phyloP scores from a whole-genome alignment of 2,797 vertebrate species.

The Leucoraja ocellata region DNA sequence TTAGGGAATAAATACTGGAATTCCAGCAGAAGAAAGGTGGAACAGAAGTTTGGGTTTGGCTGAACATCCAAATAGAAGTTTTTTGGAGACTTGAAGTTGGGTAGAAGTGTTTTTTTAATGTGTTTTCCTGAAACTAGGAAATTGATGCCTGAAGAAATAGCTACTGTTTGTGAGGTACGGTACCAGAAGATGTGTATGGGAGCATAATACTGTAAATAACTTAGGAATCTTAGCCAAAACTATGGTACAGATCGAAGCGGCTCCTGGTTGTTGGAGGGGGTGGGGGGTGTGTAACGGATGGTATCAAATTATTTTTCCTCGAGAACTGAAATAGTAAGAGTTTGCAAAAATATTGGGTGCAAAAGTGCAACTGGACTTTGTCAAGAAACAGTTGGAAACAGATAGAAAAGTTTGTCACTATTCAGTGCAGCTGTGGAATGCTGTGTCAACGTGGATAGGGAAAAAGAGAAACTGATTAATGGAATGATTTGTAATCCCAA shows the following conservation, averaged over 20 bases:
- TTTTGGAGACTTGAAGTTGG: not conserved
- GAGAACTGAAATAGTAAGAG: not conserved
- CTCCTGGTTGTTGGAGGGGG: not conserved
- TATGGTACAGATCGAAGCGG: not conserved
- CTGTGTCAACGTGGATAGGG: not conserved
- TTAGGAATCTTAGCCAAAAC: not conserved
- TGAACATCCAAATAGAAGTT: not conserved
- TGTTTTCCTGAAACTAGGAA: not conserved
- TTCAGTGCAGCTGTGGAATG: not conserved
- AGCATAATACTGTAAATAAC: not conserved
- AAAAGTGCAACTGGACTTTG: not conserved
- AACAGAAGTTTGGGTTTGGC: not conserved
- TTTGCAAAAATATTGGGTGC: not conserved
- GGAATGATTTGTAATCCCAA: not conserved
- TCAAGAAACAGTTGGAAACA: not conserved
- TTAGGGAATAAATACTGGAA: not conserved
- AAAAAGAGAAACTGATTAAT: not conserved
- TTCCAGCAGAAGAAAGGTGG: not conserved
- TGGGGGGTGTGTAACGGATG: too few species aligned
- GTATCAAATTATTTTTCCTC: not conserved
- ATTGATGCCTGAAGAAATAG: not conserved
- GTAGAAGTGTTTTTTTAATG: not conserved
- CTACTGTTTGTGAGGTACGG: not conserved
- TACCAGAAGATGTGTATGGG: not conserved
- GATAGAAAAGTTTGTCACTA: not conserved